A percentile compares a stretch with the other conserved stretches of the same genome.
Evolutionary conservation across 2,113 vertebrate genomes (phyloP).

Genomic region (Marcusenius ussheri): DNA sequence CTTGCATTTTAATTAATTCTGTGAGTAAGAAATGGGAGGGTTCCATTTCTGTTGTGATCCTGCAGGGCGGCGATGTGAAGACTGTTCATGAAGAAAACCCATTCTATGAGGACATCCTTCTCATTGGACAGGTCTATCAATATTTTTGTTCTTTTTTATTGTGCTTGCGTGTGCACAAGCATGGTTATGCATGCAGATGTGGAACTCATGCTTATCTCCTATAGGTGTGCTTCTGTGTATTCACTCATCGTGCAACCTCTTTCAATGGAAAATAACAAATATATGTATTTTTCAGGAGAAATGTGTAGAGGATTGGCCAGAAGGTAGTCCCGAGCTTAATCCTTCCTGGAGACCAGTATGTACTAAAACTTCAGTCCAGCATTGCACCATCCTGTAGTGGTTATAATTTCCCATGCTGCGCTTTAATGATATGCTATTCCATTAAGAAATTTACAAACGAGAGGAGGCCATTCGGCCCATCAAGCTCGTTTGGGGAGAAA

Average conservation of each 20-base stretch:
- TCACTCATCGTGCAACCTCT: conserved; percentile 37
- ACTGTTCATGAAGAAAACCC: background rate
- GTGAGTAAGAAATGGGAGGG: background rate
- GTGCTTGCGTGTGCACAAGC: background rate
- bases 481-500: no score
- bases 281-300: conserved; percentile 45
- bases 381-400: background rate
- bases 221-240: background rate
- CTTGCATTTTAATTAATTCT: background rate
- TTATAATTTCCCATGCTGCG: background rate
- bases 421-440: background rate
- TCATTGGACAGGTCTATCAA: conserved; percentile 49
- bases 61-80: conserved; percentile 30
- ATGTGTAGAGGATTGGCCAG: conserved; percentile 68
- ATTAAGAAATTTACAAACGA: no score
- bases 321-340: conserved; percentile 53
- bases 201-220: background rate
- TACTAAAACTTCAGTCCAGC: background rate
- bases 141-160: background rate
- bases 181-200: background rate
- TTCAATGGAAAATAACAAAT: background rate
- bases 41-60: background rate
- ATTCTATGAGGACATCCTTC: conserved; percentile 49
- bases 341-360: conserved; percentile 60
- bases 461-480: no score